phyloP scores from a whole-genome alignment of 2,113 vertebrate genomes.

The Lutjanus erythropterus region DNA sequence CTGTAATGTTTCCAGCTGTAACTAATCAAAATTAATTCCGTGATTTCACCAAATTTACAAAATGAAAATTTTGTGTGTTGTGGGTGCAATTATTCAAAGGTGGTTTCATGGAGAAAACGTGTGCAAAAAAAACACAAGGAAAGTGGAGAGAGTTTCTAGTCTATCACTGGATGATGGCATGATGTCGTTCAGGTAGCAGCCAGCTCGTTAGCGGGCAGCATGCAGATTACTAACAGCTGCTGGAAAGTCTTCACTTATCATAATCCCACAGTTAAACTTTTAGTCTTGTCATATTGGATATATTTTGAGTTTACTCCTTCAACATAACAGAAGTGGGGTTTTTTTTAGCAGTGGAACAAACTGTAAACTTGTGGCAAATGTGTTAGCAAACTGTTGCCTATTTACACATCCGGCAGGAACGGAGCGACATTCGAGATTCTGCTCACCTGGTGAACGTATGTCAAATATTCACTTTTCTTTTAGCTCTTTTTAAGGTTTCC shows the following conservation, averaged over 20 bases:
- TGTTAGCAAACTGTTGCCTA: background rate
- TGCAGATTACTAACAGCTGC: constrained; percentile 24
- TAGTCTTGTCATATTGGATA: background rate
- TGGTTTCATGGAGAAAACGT: background rate
- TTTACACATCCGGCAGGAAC: too few relatives aligned
- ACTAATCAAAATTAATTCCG: constrained; percentile 1
- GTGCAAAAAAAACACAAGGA: background rate
- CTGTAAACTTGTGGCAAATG: background rate
- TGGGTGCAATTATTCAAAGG: background rate
- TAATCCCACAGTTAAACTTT: background rate
- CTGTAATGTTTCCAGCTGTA: background rate
- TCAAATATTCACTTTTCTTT: background rate
- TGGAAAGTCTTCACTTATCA: background rate
- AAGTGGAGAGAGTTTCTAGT: too few relatives aligned
- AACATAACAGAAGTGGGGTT: background rate
- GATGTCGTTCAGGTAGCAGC: background rate
- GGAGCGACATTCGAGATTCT: background rate
- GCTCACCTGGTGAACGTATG: background rate
- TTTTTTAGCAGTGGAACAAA: background rate
- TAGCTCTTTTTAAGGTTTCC: background rate
- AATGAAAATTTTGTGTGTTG: background rate
- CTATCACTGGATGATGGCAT: background rate
- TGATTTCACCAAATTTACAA: background rate
- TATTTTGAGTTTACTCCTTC: background rate
- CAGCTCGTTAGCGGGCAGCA: constrained; percentile 2